Conservation (phyloP, 2,888 invertebrate species). For the Torymus texanus region DNA sequence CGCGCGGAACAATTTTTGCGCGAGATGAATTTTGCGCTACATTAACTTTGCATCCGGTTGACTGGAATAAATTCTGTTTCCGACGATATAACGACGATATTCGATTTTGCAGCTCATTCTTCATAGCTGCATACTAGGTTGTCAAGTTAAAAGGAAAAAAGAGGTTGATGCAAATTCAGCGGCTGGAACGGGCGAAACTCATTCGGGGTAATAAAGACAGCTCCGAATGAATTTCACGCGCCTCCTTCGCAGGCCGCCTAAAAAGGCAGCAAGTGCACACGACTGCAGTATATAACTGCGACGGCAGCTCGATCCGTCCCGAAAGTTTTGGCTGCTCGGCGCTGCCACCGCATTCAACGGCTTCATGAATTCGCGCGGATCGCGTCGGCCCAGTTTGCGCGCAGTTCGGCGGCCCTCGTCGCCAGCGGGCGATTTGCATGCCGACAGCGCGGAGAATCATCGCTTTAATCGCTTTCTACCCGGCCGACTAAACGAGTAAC, state of each 20-base stretch:
- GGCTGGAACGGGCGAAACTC: too few species aligned
- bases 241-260: background rate
- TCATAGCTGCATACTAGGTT: too few species aligned
- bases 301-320: background rate
- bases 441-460: slow-evolving; percentile 29
- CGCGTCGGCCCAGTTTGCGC: slow-evolving; percentile 6
- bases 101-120: too few species aligned
- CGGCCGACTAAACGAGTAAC: slow-evolving; percentile 33
- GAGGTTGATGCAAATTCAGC: too few species aligned
- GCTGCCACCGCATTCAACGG: background rate
- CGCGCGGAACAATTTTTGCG: background rate
- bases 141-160: too few species aligned
- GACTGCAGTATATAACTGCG: background rate
- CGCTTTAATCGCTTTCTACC: slow-evolving; percentile 39
- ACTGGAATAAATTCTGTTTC: too few species aligned
- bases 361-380: slow-evolving; percentile 5
- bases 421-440: slow-evolving; percentile 46
- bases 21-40: background rate
- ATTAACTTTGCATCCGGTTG: background rate
- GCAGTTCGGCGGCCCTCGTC: background rate
- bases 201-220: too few species aligned
- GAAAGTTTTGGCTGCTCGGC: background rate
- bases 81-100: too few species aligned
- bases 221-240: background rate
- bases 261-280: background rate